Evolutionary conservation across 2,888 invertebrate species (phyloP).

Genomic region (Andricus curvator): DNA sequence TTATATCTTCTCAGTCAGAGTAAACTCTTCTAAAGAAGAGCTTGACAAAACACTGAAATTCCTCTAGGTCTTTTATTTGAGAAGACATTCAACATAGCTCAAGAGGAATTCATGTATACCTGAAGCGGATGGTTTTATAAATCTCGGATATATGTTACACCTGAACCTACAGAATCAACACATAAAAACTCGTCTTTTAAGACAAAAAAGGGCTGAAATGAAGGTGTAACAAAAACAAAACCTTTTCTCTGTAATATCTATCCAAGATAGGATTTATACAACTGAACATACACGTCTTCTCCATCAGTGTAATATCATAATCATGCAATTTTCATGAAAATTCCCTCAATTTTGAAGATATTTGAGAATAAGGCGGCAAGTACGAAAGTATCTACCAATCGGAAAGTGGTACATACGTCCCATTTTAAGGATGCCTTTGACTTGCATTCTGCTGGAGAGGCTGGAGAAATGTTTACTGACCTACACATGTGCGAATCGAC

Average conservation of each 20-base stretch:
- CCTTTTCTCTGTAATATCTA: background rate
- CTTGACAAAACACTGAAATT: background rate
- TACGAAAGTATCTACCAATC: constrained; percentile 62
- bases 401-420: constrained; percentile 70
- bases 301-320: background rate
- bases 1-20: background rate
- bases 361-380: background rate
- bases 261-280: background rate
- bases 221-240: no score
- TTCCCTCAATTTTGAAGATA: background rate
- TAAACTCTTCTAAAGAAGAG: background rate
- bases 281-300: background rate
- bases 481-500: constrained; percentile 36
- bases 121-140: background rate
- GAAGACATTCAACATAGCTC: background rate
- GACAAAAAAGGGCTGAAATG: no score
- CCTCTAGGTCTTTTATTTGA: background rate
- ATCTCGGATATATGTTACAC: background rate
- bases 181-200: no score
- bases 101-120: background rate
- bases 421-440: constrained; percentile 67
- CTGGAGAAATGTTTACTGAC: constrained; percentile 58
- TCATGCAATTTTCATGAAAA: background rate
- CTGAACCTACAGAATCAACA: background rate
- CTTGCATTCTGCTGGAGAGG: constrained; percentile 62